Conservation (phyloP, 2,113 vertebrate genomes). For the rabbit (Oryctolagus cuniculus) region mOryCun1.1 NC_091432.1:227027501-227028000, state of each 20-base stretch:
- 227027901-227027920: constrained; percentile 30
- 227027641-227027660: constrained; percentile 24
- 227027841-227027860: constrained; percentile 3
- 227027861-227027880: background rate
- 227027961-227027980: background rate
- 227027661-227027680: background rate
- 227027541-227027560: no score
- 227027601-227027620: background rate
- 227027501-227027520: no score
- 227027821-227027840: background rate
- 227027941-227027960: background rate
- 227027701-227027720: background rate
- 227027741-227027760: background rate
- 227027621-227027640: background rate
- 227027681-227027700: background rate
- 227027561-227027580: no score
- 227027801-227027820: background rate
- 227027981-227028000: constrained; percentile 39
- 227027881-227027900: constrained; percentile 42
- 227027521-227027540: no score
- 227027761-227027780: background rate
- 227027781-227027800: background rate
- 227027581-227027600: no score
- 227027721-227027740: background rate
- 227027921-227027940: constrained; percentile 27